Conservation (phyloP, 2,113 vertebrate genomes). For the Cepphus grylle region DNA sequence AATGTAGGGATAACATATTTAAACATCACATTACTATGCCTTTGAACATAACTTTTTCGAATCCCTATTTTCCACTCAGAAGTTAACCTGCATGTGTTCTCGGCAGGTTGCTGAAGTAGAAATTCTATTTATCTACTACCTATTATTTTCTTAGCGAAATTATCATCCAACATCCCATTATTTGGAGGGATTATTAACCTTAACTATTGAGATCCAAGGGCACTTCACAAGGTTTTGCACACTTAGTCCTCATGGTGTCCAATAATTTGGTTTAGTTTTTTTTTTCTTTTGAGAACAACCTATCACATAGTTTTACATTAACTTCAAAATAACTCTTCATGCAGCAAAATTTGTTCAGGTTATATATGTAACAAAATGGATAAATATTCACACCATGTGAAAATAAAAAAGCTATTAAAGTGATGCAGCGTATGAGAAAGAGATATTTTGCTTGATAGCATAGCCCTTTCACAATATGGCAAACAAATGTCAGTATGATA, state of each 20-base stretch:
- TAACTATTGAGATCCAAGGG: slow-evolving; percentile 38
- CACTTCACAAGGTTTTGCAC: slow-evolving; percentile 5
- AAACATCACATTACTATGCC: slow-evolving; percentile 45
- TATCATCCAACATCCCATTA: slow-evolving; percentile 48
- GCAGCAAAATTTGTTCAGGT: background rate
- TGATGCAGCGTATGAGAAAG: background rate
- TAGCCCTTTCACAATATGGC: background rate
- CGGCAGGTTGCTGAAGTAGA: slow-evolving; percentile 41
- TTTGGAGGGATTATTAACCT: slow-evolving; percentile 57
- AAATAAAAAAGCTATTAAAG: background rate
- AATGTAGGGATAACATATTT: slow-evolving; percentile 54
- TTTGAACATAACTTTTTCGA: slow-evolving; percentile 46
- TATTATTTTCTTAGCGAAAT: slow-evolving; percentile 67
- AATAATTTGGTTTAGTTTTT: background rate
- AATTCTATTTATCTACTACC: slow-evolving; percentile 54
- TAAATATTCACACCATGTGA: background rate
- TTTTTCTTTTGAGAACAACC: background rate
- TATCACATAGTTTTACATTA: background rate
- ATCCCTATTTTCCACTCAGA: slow-evolving; percentile 46
- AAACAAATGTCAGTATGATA: background rate
- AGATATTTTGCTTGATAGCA: background rate
- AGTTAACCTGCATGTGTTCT: slow-evolving; percentile 60
- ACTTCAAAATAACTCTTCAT: slow-evolving; percentile 13
- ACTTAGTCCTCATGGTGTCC: background rate
- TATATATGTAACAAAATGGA: background rate